Percentiles rank a stretch among this genome's conserved stretches.
Conservation (phyloP, 1,140 invertebrate species). For the Procambarus clarkii region DNA sequence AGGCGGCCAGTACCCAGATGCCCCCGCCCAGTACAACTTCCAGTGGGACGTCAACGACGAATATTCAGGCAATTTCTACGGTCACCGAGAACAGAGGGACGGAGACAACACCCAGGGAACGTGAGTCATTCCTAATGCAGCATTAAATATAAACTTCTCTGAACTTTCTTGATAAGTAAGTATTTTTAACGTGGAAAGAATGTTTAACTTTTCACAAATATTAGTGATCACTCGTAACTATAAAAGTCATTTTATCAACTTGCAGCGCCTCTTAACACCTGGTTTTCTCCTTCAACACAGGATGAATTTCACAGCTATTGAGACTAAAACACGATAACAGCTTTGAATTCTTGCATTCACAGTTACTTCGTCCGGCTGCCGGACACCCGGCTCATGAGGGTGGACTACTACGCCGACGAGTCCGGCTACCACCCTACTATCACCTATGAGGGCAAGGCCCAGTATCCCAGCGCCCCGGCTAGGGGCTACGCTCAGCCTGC, state of each 20-base stretch:
- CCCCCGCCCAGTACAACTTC: slow-evolving; percentile 49
- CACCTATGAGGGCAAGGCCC: slow-evolving; percentile 61
- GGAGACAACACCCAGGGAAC: slow-evolving; percentile 27
- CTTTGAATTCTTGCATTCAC: neutral
- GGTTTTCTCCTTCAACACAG: too few species aligned
- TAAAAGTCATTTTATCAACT: too few species aligned
- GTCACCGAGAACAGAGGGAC: slow-evolving; percentile 50
- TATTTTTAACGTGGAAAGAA: too few species aligned
- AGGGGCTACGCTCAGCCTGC: neutral
- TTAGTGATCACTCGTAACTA: too few species aligned
- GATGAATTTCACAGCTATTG: too few species aligned
- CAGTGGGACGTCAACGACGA: slow-evolving; percentile 57
- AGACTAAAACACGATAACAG: too few species aligned
- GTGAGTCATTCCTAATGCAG: neutral
- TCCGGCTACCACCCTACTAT: slow-evolving; percentile 60
- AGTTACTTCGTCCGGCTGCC: slow-evolving; percentile 61
- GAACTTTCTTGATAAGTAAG: too few species aligned
- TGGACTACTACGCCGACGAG: slow-evolving; percentile 56
- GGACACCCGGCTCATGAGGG: slow-evolving; percentile 56
- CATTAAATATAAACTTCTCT: neutral
- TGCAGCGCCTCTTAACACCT: too few species aligned
- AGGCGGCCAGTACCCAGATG: neutral
- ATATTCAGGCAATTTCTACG: slow-evolving; percentile 43
- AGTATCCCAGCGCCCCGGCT: slow-evolving; percentile 34
- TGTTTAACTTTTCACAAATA: too few species aligned